Evolutionary conservation across 2,797 vertebrate genomes (phyloP), one percentile per base, ranked within the genome.

Genomic region (Coranthus polyacanthus): DNA sequence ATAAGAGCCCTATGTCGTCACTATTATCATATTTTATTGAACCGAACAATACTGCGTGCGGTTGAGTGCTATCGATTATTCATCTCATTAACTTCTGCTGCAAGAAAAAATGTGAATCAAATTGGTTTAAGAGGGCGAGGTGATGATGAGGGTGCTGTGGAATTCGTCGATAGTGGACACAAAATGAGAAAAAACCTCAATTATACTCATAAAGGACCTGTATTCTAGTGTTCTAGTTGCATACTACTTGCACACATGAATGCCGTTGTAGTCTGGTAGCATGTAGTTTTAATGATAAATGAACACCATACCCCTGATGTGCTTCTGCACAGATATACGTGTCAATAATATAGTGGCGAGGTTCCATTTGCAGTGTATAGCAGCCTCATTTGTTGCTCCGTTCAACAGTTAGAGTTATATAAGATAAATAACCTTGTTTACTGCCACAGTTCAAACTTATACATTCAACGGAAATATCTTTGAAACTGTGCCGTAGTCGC

Each of bases 201-300:
- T 26, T 26, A 26, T 26, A 26, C 8, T 26, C 24, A 13, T 9
- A 20, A 46, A n/a, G n/a, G n/a, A 15, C n/a, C 16, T n/a, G 36
- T 26, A 7, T 26, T 26, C 24, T 5, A 26, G 24, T 21, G 2
- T 43, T 38, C 22, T 21, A 1, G 12, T 18, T 37, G 15, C 6
- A 43, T 49, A 20, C n/a, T 9, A 29, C 12, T 49, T 58, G 34
- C 24, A 51, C 26, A 17, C 66, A 11, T 34, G 12, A 45, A 12
- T 55, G 15, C 8, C 44, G 49, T 38, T 44, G 8, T 53, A 8
- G 5, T 47, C 34, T 24, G 11, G n/a, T n/a, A n/a, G n/a, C n/a
- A n/a, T n/a, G n/a, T n/a, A n/a, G 37, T 8, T 34, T 63, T n/a
- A 37, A 3, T 49, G 22, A 58, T 65, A 12, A 68, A 61, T 70